Evolutionary conservation across 2,113 vertebrate species (phyloP), one percentile per base, ranked within the genome.

Genomic region (Amblyopsis rosae): DNA sequence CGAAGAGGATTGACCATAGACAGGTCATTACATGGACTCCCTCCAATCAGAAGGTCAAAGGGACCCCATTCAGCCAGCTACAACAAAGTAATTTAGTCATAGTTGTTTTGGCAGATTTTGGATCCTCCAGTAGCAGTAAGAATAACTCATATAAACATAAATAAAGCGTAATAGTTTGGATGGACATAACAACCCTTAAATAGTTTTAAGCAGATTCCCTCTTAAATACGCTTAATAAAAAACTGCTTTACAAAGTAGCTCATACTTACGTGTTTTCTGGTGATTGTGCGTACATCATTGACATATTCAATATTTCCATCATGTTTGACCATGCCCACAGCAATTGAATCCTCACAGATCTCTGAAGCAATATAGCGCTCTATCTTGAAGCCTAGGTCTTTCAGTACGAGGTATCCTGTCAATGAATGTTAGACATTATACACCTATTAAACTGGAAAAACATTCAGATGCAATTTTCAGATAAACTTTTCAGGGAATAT

Each of bases 61-160:
- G 96, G 97, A 7, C 97, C 97, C 96, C 96, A 99, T 65, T 98
- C 95, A 16, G 96, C 94, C 47, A 98, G 90, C 97, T 99, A 65
- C 1, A 84, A 76, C 57, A 62, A 9, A 63, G 50, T 41, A 5
- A 41, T 41, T 41, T 41, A 41, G 35, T 41, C 35, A 41, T 41
- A 41, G 35, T 41, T 41, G 35, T 7, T 41, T 41, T 41, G 4
- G 35, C 35, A 41, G 35, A 41, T 41, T 41, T 41, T 41, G 35
- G 7, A 6, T 41, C 1, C 7, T 41, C 26, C 26, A 26, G 26
- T 26, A 26, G 26, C 26, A 26, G 26, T 2, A 26, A 26, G 26
- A 26, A 26, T 26, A 26, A 26, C 26, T 41, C 35, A 41, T 41
- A 41, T 41, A 41, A 41, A 7, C 35, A 41, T 41, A 26, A 26